phyloP scores from a whole-genome alignment of 2,797 vertebrate species.

The Rallus crepitans region DNA sequence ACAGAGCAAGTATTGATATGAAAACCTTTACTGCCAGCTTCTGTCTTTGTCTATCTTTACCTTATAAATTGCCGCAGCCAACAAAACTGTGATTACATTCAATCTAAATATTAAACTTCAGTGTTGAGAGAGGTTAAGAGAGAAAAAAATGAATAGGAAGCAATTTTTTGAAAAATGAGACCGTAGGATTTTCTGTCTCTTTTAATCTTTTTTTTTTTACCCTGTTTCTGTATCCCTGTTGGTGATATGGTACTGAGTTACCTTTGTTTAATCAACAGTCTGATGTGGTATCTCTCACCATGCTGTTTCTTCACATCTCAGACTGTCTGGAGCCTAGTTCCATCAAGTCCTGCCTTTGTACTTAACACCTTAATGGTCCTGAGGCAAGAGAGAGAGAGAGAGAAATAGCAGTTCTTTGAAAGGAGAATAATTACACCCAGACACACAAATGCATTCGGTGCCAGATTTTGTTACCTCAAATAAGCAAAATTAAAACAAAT shows the following conservation, averaged over 20 bases:
- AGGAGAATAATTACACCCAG: slow-evolving; percentile 78
- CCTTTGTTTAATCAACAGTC: slow-evolving; percentile 78
- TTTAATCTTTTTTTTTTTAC: background rate
- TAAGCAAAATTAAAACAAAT: slow-evolving; percentile 81
- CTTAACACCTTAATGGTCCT: slow-evolving; percentile 83
- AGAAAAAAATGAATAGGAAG: background rate
- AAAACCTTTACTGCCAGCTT: background rate
- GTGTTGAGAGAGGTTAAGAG: background rate
- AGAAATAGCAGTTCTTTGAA: slow-evolving; percentile 71
- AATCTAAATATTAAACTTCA: slow-evolving; percentile 36
- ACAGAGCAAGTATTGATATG: background rate
- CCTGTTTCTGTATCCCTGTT: background rate
- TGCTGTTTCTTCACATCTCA: slow-evolving; percentile 74
- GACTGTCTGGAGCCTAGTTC: slow-evolving; percentile 84
- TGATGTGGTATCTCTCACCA: slow-evolving; percentile 68
- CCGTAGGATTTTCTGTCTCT: background rate
- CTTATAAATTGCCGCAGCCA: background rate
- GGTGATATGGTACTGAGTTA: slow-evolving; percentile 31
- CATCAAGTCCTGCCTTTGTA: slow-evolving; percentile 74
- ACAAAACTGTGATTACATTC: background rate
- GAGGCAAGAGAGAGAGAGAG: slow-evolving; percentile 58
- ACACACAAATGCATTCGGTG: slow-evolving; percentile 79
- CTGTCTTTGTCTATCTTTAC: background rate
- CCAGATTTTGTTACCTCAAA: slow-evolving; percentile 82
- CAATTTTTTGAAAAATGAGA: background rate